phyloP scores from a whole-genome alignment of 2,797 vertebrate species.

The Sebastes glaucus region DNA sequence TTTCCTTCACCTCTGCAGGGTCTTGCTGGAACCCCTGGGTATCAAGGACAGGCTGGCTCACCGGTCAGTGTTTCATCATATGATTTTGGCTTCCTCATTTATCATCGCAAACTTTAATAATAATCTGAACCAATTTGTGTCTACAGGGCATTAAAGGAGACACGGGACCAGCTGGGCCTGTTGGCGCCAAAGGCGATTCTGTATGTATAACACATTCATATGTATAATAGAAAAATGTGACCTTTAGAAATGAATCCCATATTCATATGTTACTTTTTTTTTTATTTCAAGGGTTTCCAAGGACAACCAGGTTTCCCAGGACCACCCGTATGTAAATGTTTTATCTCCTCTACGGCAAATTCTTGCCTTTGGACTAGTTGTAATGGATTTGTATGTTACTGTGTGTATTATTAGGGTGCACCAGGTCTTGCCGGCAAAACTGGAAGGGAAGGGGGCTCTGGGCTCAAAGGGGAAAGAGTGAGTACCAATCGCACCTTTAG shows the following conservation, averaged over 20 bases:
- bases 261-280: background rate
- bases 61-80: constrained; percentile 80
- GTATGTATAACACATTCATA: constrained; percentile 64
- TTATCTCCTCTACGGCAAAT: background rate
- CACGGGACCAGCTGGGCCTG: constrained; percentile 81
- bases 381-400: background rate
- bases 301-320: constrained; percentile 94
- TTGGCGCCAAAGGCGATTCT: constrained; percentile 91
- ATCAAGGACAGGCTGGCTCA: constrained; percentile 86
- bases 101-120: constrained; percentile 6
- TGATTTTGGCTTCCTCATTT: constrained; percentile 4
- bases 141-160: constrained; percentile 93
- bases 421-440: constrained; percentile 90
- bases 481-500: constrained; percentile 33
- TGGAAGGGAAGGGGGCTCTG: constrained; percentile 84
- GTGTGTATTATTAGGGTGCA: constrained; percentile 83
- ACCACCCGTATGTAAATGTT: constrained; percentile 83
- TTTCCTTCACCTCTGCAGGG: constrained; percentile 81
- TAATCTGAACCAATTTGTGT: constrained; percentile 9
- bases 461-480: constrained; percentile 91
- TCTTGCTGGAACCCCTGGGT: constrained; percentile 88
- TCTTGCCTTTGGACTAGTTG: background rate
- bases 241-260: background rate
- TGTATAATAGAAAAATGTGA: background rate
- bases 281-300: constrained; percentile 88